Percentiles rank a stretch among this genome's conserved stretches.
These are phyloP conservation scores for Trogon surrucura DNA, from an alignment of 2,113 vertebrate species.

Conservation along the genomic window DNA sequence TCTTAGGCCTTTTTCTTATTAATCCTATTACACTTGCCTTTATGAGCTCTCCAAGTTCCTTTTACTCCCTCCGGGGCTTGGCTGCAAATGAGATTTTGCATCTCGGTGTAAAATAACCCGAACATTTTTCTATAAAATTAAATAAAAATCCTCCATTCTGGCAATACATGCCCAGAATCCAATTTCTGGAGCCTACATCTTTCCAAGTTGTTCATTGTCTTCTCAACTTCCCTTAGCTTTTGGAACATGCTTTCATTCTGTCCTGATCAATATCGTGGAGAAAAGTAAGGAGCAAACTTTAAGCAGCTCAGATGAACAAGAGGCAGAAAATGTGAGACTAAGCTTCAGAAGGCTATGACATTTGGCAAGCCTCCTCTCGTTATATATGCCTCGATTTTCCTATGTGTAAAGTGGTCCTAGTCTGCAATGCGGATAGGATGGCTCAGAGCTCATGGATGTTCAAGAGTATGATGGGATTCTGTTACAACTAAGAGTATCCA, in stretches of 20 bases:
- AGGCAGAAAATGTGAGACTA: neutral
- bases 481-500: neutral
- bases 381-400: neutral
- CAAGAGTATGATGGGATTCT: neutral
- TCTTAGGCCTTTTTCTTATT: constrained; percentile 76
- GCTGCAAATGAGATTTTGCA: constrained; percentile 80
- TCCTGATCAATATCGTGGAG: neutral
- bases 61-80: constrained; percentile 73
- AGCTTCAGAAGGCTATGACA: neutral
- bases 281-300: constrained; percentile 23
- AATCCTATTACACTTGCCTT: constrained; percentile 80
- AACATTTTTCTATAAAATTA: constrained; percentile 81
- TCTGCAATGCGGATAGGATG: neutral
- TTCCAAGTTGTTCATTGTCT: constrained; percentile 65
- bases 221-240: constrained; percentile 43
- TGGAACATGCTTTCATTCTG: constrained; percentile 35
- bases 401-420: neutral
- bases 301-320: neutral
- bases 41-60: constrained; percentile 78
- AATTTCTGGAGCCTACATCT: constrained; percentile 69
- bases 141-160: constrained; percentile 75
- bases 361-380: neutral
- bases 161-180: constrained; percentile 75
- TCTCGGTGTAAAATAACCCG: constrained; percentile 77
- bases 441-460: neutral